Base-by-base conservation (phyloP, 2,888 invertebrate genomes). In the Anodontia alba region DNA sequence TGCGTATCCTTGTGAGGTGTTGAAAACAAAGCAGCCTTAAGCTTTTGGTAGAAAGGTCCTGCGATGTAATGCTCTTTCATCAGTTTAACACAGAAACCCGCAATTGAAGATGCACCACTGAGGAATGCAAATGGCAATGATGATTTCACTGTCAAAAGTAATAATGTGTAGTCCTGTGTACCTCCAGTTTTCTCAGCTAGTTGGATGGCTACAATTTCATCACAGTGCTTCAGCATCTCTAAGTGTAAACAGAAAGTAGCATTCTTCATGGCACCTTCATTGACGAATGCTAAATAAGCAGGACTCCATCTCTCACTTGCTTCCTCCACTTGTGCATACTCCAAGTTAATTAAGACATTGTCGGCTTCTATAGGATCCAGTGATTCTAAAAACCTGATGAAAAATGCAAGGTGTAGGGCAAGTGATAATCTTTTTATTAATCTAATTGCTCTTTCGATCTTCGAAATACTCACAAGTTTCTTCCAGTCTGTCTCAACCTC, bases 401-500 rank as follows among this genome's bases (percentile, higher is more conserved):
- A 33, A 7, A 81, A 68, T 31, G 81, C 77, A 1, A 74, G 54
- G 43, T 77, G 81, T 2, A 74, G 43, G 0, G 77, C 62, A 26
- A 81, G 10, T 31, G 71, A 33, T 17, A 78, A 1, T 15, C 81
- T 0, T 66, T 46, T 36, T 10, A 81, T 54, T 29, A 71, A 43
- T 43, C 33, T 73, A 43, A 76, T 70, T 31, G 81, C 81, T 38
- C 17, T 68, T 20, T 81, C 81, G 23, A 81, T 81, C 15, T 81
- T 70, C 12, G 70, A 54, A 5, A 69, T 26, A 0, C 74, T 68
- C 12, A 84, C 26, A 20, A 80, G 23, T 31, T 81, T 73, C 17
- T 23, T 62, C 80, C 78, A 84, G 5, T 84, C 83, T 31, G 43
- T 42, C 43, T 83, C 76, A 17, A 62, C 46, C 5, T 78, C 78